Conservation (phyloP, 2,113 vertebrate species). For the Pycnonotus jocosus region DNA sequence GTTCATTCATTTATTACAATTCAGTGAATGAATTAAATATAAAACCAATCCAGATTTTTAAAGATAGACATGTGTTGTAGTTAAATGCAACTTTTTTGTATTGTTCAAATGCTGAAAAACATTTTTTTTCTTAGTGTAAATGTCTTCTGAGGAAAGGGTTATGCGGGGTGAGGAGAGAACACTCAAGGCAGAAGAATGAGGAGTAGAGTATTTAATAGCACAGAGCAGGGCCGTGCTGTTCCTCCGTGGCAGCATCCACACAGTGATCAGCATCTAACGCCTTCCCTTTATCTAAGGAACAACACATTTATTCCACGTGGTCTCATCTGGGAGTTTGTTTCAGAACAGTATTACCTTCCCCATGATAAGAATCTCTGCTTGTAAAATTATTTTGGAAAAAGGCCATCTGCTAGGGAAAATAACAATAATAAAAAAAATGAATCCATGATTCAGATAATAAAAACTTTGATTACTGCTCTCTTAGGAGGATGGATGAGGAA, state of each 20-base stretch:
- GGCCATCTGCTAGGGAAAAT: neutral
- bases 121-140: neutral
- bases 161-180: neutral
- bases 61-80: neutral
- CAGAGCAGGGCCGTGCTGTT: neutral
- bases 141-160: slow-evolving; percentile 9
- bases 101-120: neutral
- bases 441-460: neutral
- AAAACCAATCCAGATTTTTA: slow-evolving; percentile 26
- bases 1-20: slow-evolving; percentile 28
- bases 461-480: slow-evolving; percentile 15
- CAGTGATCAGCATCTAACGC: neutral
- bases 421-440: neutral
- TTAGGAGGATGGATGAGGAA: neutral
- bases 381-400: slow-evolving; percentile 18
- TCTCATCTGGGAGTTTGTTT: neutral
- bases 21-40: neutral
- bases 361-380: neutral
- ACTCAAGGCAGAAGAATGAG: neutral
- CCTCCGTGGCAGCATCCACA: neutral
- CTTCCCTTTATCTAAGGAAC: neutral
- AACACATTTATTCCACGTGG: neutral
- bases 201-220: neutral
- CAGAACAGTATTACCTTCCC: slow-evolving; percentile 4
- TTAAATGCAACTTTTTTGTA: neutral